These are phyloP conservation scores for Eurois occulta DNA, from an alignment of 2,888 invertebrate genomes.

Conservation along the genomic window DNA sequence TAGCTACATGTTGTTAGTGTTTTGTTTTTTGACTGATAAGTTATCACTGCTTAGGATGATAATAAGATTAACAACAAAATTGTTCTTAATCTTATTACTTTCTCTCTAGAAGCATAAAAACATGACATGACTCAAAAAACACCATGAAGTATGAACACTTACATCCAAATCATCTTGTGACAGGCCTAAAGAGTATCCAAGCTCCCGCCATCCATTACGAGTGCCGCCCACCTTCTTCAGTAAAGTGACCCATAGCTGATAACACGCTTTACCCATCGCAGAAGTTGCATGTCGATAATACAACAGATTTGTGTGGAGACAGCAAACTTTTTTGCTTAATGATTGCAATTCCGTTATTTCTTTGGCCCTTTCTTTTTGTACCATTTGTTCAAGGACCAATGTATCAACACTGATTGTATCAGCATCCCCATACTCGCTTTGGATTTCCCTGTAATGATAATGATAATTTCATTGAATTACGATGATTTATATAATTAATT, in stretches of 20 bases:
- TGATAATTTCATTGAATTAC: slow-evolving; percentile 18
- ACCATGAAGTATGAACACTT: slow-evolving; percentile 68
- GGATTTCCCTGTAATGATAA: slow-evolving; percentile 78
- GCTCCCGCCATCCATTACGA: slow-evolving; percentile 83
- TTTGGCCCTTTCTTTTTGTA: slow-evolving; percentile 79
- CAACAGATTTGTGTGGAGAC: slow-evolving; percentile 83
- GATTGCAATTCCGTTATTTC: slow-evolving; percentile 81
- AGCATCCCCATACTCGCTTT: slow-evolving; percentile 77
- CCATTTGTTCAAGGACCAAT: slow-evolving; percentile 79
- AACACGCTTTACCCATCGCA: slow-evolving; percentile 81
- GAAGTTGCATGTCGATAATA: slow-evolving; percentile 85
- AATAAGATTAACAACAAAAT: not conserved
- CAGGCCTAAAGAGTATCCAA: slow-evolving; percentile 82
- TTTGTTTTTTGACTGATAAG: not conserved
- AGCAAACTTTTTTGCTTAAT: slow-evolving; percentile 83
- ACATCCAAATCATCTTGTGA: slow-evolving; percentile 85
- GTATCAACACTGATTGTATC: slow-evolving; percentile 85
- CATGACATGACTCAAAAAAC: slow-evolving; percentile 6
- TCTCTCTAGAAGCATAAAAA: not conserved
- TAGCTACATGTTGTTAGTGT: not conserved
- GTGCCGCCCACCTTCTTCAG: slow-evolving; percentile 85
- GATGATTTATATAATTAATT: not conserved
- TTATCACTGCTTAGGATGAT: not conserved
- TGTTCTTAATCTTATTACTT: not conserved
- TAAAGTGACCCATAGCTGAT: slow-evolving; percentile 83